Evolutionary conservation across 2,888 invertebrate species (phyloP), one percentile per base, ranked within the genome.

Genomic region (Seira musarum): DNA sequence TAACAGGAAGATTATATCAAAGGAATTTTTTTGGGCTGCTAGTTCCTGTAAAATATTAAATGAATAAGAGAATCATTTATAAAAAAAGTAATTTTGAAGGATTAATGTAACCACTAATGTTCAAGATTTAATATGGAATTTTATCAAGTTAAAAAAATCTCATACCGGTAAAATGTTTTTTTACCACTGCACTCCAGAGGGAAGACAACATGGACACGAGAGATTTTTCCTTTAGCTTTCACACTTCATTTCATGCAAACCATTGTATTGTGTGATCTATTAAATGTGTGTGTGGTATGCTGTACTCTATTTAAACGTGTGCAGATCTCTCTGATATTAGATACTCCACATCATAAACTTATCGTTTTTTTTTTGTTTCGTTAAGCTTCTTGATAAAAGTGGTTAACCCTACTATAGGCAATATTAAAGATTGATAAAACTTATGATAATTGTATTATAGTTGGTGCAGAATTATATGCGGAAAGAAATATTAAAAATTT

Each of bases 261-360:
- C 30, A 30, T 30, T 30, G 30, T 30, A 30, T 40, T 8, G 6
- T n/a, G 53, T 53, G n/a, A 15, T 53, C 2, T 53, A 53, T 8
- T 53, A 53, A 53, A 53, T 8, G 17, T 17, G 53, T 53, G 15
- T 53, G 30, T 30, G n/a, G n/a, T n/a, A n/a, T n/a, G 30, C 30
- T 30, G 30, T 30, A 30, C 30, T 30, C 30, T 30, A 30, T 30
- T n/a, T 30, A 30, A 30, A 30, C 30, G 30, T 30, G 30, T 30
- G 30, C 30, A 30, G 30, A 30, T 30, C 30, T n/a, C n/a, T n/a
- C n/a, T 8, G n/a, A 53, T 8, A 2, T n/a, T 3, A 53, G 53
- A 53, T 53, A 53, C 53, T 53, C 53, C 53, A 53, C 53, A 53
- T 53, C 53, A 53, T 15, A 53, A 53, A 53, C 17, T 53, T 53